A percentile compares a stretch with the other conserved stretches of the same genome.
Conservation (phyloP, 1,140 invertebrate genomes). For the Drosophila bipectinata region DNA sequence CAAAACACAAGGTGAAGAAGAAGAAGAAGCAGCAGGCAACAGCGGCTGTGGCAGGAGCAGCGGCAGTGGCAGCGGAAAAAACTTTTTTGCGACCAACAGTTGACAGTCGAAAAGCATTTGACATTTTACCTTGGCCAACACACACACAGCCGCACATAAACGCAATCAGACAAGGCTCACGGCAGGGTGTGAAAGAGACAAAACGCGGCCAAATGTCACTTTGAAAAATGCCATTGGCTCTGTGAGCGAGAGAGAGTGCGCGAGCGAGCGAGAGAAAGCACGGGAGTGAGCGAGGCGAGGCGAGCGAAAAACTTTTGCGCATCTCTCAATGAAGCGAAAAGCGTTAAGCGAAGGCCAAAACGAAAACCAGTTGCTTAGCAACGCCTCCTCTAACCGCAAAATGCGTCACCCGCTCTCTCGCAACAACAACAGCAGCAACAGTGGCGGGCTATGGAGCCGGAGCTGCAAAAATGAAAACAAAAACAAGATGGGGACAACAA, state of each 20-base stretch:
- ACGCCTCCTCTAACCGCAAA: conserved; percentile 82
- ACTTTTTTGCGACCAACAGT: conserved; percentile 77
- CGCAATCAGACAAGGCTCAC: conserved; percentile 32
- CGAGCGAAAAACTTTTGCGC: conserved; percentile 58
- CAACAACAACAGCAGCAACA: conserved; percentile 7
- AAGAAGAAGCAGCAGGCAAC: conserved; percentile 2
- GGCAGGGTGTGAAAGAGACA: conserved; percentile 58
- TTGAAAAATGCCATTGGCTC: conserved; percentile 84
- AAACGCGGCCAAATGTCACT: conserved; percentile 83
- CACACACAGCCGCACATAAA: conserved; percentile 20
- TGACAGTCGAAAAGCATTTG: conserved; percentile 83
- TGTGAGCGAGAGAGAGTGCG: conserved; percentile 30
- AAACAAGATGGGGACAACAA: conserved; percentile 9
- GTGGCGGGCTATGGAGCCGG: too few relatives aligned
- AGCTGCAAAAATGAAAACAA: conserved; percentile 3
- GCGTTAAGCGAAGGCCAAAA: conserved; percentile 27
- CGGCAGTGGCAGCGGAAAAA: conserved; percentile 30
- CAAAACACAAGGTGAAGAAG: conserved; percentile 48
- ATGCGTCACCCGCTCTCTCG: conserved; percentile 22
- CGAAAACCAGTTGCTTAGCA: conserved; percentile 83
- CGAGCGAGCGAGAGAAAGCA: conserved; percentile 16
- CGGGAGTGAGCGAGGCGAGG: conserved; percentile 17
- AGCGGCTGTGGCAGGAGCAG: conserved; percentile 14
- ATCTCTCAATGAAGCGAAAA: conserved; percentile 61
- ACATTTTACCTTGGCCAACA: conserved; percentile 81